Evolutionary conservation across 2,888 invertebrate genomes (phyloP), one percentile per base, ranked within the genome.

Genomic region (Hirtodrosophila confusa): DNA sequence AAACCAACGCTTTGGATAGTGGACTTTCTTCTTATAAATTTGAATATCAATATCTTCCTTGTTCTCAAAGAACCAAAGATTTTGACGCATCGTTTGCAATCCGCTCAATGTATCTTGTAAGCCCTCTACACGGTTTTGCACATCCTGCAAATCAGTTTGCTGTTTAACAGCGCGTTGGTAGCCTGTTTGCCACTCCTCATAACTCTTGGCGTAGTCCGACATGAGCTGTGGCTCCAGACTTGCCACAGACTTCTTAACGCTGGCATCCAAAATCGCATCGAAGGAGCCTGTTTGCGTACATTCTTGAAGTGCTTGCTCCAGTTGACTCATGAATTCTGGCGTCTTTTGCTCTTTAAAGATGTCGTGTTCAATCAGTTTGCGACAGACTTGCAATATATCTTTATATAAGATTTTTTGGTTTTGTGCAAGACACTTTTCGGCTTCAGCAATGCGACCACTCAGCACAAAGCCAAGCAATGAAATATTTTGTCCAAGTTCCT

Each of bases 1-100:
- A 77, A 91, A 91, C 91, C 88, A 91, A 64, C 88, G 86, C 65
- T 92, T 92, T 0, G 91, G 92, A 74, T 92, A 91, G 37, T 69
- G 91, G 53, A 91, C 92, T 88, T 90, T 92, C 89, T 93, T 94
- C 89, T 90, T 93, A 86, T 94, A 94, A 78, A 96, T 95, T 89
- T 93, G 90, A 44, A 96, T 91, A 82, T 96, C 95, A 76, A 96
- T 93, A 79, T 94, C 90, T 39, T 96, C 96, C 89, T 96, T 94
- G 87, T 95, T 95, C 65, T 97, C 95, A 91, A 97, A 97, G 93
- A 95, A 97, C 95, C 95, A 95, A 51, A 95, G 88, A 74, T 93
- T 93, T 63, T 93, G 92, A 86, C 96, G 96, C 85, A 93, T 94
- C 43, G 91, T 86, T 24, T 93, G 91, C 69, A 94, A 91, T 7